phyloP scores from a whole-genome alignment of 2,797 vertebrate genomes.

The Buphagus erythrorhynchus region DNA sequence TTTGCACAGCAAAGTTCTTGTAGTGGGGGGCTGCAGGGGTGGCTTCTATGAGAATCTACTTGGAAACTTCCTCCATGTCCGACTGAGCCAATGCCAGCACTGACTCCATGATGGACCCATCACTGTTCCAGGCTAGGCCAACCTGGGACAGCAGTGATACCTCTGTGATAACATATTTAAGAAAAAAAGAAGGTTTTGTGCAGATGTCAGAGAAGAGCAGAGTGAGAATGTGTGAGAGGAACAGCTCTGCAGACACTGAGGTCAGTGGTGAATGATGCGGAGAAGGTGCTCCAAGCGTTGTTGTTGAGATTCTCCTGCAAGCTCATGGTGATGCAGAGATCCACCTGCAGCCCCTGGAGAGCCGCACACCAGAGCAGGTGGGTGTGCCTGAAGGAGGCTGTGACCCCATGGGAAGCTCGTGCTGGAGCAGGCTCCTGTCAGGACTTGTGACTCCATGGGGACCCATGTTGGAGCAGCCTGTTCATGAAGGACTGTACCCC shows the following conservation, averaged over 20 bases:
- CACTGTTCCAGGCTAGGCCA: not conserved
- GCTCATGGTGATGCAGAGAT: not conserved
- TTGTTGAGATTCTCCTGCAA: not conserved
- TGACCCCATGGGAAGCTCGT: fast-evolving
- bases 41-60: not conserved
- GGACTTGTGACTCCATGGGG: not conserved
- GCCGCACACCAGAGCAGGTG: not conserved
- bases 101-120: not conserved
- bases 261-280: fast-evolving
- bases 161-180: not conserved
- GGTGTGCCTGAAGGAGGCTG: not conserved
- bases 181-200: not conserved
- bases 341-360: not conserved
- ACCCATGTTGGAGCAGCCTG: not conserved
- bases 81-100: fast-evolving
- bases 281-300: fast-evolving
- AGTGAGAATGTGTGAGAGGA: not conserved
- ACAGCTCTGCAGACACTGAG: not conserved
- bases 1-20: not conserved
- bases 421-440: not conserved
- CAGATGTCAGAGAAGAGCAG: not conserved
- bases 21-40: fast-evolving
- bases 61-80: not conserved
- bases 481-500: not conserved
- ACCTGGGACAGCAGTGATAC: not conserved